phyloP scores from a whole-genome alignment of 2,113 vertebrate species.

The Tonatia bakeri region DNA sequence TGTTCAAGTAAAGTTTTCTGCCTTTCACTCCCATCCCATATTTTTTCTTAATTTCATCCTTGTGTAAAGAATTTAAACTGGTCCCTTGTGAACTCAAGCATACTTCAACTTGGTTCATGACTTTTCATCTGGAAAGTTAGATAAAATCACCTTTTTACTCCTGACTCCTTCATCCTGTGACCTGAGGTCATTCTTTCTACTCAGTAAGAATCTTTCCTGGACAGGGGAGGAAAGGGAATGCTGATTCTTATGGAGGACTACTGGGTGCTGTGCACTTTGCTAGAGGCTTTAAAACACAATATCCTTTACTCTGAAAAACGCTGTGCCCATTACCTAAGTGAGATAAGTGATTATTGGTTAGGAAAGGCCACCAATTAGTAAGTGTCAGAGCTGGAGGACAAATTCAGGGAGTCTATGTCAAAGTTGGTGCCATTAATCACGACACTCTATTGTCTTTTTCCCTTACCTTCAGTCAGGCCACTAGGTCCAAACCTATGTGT shows the following conservation, averaged over 20 bases:
- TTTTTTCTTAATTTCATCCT: slow-evolving; percentile 23
- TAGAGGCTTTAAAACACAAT: slow-evolving; percentile 11
- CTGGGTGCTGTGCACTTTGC: neutral
- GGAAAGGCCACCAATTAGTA: neutral
- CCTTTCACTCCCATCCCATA: neutral
- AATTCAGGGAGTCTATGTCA: neutral
- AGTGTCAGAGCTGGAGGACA: neutral
- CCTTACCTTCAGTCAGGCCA: neutral
- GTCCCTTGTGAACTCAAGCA: neutral
- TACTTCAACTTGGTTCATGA: neutral
- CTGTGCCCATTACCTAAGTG: neutral
- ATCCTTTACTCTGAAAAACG: neutral
- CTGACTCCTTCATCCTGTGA: neutral
- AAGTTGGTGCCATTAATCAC: neutral
- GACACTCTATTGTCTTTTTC: neutral
- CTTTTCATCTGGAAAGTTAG: neutral
- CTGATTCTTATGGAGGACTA: neutral
- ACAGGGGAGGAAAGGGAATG: neutral
- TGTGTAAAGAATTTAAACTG: slow-evolving; percentile 31
- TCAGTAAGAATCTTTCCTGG: neutral
- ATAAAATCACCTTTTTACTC: slow-evolving; percentile 3
- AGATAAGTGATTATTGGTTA: neutral
- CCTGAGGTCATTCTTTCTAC: neutral
- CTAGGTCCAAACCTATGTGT: neutral
- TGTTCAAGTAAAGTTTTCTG: no score